A percentile compares a stretch with the other conserved stretches of the same genome.
Conservation (phyloP, 2,797 vertebrate genomes). For the Amazona finschi region DNA sequence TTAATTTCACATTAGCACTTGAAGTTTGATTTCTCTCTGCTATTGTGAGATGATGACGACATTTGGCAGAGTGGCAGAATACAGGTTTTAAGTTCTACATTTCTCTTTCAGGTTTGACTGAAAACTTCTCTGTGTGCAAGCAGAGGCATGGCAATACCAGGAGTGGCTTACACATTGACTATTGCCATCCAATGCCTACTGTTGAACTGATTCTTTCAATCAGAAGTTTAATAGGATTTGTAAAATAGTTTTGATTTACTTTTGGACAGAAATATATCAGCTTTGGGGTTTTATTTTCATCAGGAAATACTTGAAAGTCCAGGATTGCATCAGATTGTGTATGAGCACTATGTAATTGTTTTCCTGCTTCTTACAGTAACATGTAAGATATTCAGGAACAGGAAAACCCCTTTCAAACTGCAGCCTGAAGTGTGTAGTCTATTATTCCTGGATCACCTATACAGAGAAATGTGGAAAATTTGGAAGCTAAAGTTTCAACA, state of each 20-base stretch:
- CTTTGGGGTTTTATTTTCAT: neutral
- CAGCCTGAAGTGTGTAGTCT: neutral
- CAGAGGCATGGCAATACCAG: neutral
- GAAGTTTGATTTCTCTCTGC: neutral
- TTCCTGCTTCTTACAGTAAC: neutral
- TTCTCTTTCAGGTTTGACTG: neutral
- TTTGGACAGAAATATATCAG: neutral
- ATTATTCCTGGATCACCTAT: neutral
- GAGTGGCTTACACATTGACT: neutral
- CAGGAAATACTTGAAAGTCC: neutral
- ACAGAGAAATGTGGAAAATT: neutral
- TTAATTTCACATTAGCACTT: slow-evolving; percentile 21
- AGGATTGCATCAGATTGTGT: neutral
- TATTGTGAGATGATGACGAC: neutral
- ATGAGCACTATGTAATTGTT: neutral
- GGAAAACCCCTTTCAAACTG: neutral
- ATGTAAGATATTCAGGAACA: neutral
- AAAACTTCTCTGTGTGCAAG: neutral
- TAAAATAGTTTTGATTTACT: neutral
- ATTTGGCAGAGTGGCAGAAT: neutral
- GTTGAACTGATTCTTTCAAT: neutral
- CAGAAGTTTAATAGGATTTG: neutral
- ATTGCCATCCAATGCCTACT: neutral
- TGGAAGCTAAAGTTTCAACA: neutral
- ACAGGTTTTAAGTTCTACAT: neutral